Evolutionary conservation across 2,888 invertebrate species (phyloP).

Genomic region (Limenitis camilla): DNA sequence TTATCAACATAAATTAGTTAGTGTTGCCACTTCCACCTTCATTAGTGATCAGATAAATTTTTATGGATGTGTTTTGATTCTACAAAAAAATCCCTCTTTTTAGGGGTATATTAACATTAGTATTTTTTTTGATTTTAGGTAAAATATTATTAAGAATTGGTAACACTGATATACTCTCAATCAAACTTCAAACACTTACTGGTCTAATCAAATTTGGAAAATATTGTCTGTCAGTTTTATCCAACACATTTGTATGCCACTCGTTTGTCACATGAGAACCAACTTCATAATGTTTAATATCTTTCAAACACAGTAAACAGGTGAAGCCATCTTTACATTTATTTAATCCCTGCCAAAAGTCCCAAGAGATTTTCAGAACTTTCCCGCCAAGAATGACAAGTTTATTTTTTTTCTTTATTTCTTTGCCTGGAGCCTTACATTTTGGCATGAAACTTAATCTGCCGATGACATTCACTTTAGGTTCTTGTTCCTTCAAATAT

Average conservation of each 20-base stretch:
- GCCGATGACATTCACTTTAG: constrained; percentile 13
- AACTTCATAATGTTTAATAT: constrained; percentile 16
- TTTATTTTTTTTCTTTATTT: constrained; percentile 21
- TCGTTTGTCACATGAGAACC: constrained; percentile 13
- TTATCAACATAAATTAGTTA: too few species aligned
- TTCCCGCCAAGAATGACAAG: constrained; percentile 20
- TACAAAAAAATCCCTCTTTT: too few species aligned
- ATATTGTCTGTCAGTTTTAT: constrained; percentile 16
- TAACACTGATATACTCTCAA: too few species aligned
- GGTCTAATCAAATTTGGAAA: constrained; percentile 26
- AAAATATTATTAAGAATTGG: background rate
- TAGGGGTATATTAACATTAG: too few species aligned
- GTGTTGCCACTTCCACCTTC: too few species aligned
- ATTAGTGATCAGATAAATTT: too few species aligned
- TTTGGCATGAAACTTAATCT: constrained; percentile 8
- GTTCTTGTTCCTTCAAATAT: constrained; percentile 17
- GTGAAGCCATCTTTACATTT: constrained; percentile 8
- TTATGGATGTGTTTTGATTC: too few species aligned
- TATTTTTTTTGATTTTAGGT: background rate
- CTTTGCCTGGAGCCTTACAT: background rate
- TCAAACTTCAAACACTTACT: constrained; percentile 23
- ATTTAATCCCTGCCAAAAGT: constrained; percentile 26
- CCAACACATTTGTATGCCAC: constrained; percentile 15
- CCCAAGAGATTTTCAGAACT: constrained; percentile 26
- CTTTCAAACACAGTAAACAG: constrained; percentile 23